These are phyloP conservation scores for Himantopus leucocephalus DNA, from an alignment of 2,113 vertebrate species.

Conservation along the genomic window DNA sequence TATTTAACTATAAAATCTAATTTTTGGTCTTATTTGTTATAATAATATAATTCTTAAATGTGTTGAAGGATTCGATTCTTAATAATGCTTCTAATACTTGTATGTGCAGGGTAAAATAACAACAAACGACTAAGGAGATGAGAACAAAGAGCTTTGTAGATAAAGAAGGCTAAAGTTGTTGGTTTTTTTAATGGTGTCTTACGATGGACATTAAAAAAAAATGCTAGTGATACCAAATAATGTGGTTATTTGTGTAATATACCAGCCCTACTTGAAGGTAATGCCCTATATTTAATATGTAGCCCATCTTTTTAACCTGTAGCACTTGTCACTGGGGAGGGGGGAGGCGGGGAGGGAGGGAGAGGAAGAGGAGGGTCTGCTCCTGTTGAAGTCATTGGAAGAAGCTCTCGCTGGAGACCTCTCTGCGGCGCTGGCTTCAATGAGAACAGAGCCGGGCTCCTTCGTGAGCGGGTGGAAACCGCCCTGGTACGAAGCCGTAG, in stretches of 20 bases:
- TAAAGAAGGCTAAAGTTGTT: background rate
- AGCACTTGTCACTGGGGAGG: constrained; percentile 56
- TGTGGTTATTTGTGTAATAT: constrained; percentile 41
- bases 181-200: constrained; percentile 33
- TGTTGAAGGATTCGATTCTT: constrained; percentile 59
- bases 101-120: constrained; percentile 36
- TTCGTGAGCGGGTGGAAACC: background rate
- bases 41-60: constrained; percentile 74
- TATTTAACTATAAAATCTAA: constrained; percentile 81
- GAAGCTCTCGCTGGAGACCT: background rate
- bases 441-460: background rate
- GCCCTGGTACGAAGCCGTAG: background rate
- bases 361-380: background rate
- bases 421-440: background rate
- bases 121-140: background rate
- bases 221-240: constrained; percentile 62
- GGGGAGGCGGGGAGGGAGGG: background rate
- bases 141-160: constrained; percentile 15
- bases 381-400: background rate
- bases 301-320: constrained; percentile 56
- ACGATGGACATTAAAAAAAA: constrained; percentile 7
- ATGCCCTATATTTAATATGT: constrained; percentile 66
- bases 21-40: constrained; percentile 75
- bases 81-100: constrained; percentile 64
- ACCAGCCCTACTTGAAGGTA: constrained; percentile 49